A percentile compares a stretch with the other conserved stretches of the same genome.
Conservation (phyloP, 2,888 invertebrate species). For the Ectemnius lituratus region DNA sequence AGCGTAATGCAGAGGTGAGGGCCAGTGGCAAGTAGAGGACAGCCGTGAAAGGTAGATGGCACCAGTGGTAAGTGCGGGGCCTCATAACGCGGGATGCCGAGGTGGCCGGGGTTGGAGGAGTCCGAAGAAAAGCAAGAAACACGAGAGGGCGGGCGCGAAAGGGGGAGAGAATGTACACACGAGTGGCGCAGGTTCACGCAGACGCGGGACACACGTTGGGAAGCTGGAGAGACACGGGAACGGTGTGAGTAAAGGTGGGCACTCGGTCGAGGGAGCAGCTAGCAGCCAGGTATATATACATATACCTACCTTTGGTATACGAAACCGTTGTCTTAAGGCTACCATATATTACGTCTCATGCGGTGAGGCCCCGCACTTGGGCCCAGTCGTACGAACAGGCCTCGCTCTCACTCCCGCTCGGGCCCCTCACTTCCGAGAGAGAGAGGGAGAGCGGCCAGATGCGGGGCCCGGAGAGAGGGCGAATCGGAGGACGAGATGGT, state of each 20-base stretch:
- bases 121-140: neutral
- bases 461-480: slow-evolving; percentile 32
- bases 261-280: slow-evolving; percentile 10
- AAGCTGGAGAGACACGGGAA: slow-evolving; percentile 11
- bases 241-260: slow-evolving; percentile 53
- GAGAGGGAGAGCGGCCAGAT: slow-evolving; percentile 43
- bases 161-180: neutral
- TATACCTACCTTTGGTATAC: slow-evolving; percentile 45
- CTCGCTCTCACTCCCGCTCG: slow-evolving; percentile 39
- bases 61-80: neutral
- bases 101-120: neutral
- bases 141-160: neutral
- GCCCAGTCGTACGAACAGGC: slow-evolving; percentile 40
- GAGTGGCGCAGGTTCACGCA: neutral
- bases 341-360: slow-evolving; percentile 72
- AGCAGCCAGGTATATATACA: slow-evolving; percentile 63
- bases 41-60: neutral
- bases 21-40: neutral
- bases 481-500: slow-evolving; percentile 32
- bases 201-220: slow-evolving; percentile 34
- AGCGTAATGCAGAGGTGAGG: neutral
- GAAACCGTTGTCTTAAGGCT: slow-evolving; percentile 73
- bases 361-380: slow-evolving; percentile 54
- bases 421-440: slow-evolving; percentile 42
- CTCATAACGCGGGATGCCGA: neutral